phyloP scores from a whole-genome alignment of 2,797 vertebrate genomes.

The Spondyliosoma cantharus region DNA sequence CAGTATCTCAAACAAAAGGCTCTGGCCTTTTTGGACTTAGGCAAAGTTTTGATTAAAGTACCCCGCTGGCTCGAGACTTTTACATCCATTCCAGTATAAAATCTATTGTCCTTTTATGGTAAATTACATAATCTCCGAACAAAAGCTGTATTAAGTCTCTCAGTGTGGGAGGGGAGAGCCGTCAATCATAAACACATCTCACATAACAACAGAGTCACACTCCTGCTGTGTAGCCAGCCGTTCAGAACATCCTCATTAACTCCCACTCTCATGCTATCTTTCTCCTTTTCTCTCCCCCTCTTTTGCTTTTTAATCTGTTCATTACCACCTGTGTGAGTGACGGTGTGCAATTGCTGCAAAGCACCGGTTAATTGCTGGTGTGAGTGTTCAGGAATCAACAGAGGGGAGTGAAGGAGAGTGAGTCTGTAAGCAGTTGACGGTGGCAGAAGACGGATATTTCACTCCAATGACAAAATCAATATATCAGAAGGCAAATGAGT shows the following conservation, averaged over 20 bases:
- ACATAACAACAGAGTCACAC: conserved; percentile 42
- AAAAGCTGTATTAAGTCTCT: conserved; percentile 24
- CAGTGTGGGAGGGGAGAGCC: neutral
- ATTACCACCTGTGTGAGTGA: conserved; percentile 39
- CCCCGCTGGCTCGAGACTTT: conserved; percentile 1
- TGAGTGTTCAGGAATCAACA: conserved; percentile 22
- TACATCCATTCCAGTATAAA: neutral
- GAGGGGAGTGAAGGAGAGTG: neutral
- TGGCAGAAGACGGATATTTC: neutral
- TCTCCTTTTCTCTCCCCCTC: conserved; percentile 7
- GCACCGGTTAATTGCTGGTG: conserved; percentile 39
- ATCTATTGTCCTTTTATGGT: conserved; percentile 1
- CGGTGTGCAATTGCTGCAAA: conserved; percentile 34
- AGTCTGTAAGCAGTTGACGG: neutral
- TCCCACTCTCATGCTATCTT: conserved; percentile 33
- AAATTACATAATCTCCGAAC: conserved; percentile 33
- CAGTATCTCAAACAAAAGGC: no score
- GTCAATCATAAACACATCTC: conserved; percentile 45
- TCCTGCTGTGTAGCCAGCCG: conserved; percentile 54
- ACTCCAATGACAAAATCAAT: neutral
- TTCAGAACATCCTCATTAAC: conserved; percentile 59
- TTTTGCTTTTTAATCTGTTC: conserved; percentile 41
- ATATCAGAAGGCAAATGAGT: neutral
- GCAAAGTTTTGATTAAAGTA: no score
- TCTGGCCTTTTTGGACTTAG: no score